phyloP scores from a whole-genome alignment of 1,140 invertebrate species.

The Anoplolepis gracilipes region DNA sequence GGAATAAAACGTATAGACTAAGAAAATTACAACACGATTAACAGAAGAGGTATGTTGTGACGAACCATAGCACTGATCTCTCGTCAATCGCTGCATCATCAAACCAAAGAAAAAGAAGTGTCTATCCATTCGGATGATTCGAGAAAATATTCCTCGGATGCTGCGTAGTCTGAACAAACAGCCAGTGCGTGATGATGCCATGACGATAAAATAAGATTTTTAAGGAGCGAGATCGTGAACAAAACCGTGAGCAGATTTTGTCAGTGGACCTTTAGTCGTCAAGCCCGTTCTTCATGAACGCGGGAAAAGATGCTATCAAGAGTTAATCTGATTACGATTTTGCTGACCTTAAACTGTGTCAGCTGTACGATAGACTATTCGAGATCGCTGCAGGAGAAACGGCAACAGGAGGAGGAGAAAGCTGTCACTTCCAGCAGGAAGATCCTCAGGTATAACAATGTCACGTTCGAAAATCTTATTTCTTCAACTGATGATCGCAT shows the following conservation, averaged over 20 bases:
- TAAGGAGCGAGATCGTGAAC: conserved; percentile 23
- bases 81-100: not conserved
- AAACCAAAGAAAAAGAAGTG: not conserved
- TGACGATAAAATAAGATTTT: conserved; percentile 53
- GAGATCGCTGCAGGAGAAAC: not conserved
- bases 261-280: conserved; percentile 8
- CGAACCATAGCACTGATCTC: not conserved
- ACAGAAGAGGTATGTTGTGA: conserved; percentile 4
- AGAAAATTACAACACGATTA: not conserved
- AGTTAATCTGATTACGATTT: conserved; percentile 79
- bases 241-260: not conserved
- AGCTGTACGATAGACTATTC: conserved; percentile 59
- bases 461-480: conserved; percentile 23
- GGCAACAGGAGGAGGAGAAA: conserved; percentile 18
- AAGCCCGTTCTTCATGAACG: conserved; percentile 52
- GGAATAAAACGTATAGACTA: too few species aligned
- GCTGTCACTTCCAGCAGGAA: conserved; percentile 7
- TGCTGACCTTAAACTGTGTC: conserved; percentile 71
- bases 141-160: not conserved
- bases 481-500: not conserved
- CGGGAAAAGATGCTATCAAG: conserved; percentile 74
- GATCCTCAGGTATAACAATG: conserved; percentile 47
- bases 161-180: not conserved
- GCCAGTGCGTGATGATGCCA: not conserved
- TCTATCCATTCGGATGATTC: conserved; percentile 15